Base-by-base conservation (phyloP, 2,888 invertebrate genomes). In the Netelia fuscicornis region DNA sequence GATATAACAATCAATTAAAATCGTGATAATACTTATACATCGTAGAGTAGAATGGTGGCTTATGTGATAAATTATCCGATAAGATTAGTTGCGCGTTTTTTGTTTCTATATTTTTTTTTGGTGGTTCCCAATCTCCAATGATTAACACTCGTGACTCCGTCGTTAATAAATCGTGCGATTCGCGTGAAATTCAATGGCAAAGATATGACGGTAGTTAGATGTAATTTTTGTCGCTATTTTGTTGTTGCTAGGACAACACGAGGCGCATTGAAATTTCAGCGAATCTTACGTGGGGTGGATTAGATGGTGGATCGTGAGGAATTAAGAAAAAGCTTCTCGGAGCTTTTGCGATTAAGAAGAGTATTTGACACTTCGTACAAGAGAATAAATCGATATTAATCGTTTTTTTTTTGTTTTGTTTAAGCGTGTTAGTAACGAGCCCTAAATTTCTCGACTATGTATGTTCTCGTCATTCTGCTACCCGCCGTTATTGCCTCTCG, bases 391-490 rank as follows among this genome's bases (percentile, higher is more conserved):
- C 72, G 81, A 85, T 81, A 84, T 81, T 81, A 80, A 77, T 56
- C 75, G 75, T 83, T 79, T 68, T 25, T 64, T 78, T 60, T 62
- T 30, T 5, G 2, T 60, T 11, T 56, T 71, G 44, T 30, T 60
- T 54, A 90, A 92, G 90, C 90, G 89, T 91, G 89, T 90, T 90
- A 92, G 88, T 91, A 90, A 91, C 89, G 88, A 87, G 85, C 87
- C 90, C 92, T 93, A 92, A 89, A 87, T 89, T 88, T 89, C 90
- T 89, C 90, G 89, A 92, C 92, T 93, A 93, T 90, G 86, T 88
- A 88, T 86, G 84, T 86, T 87, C 87, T 87, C 86, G 82, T 83
- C 80, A 54, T 85, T 67, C 64, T 75, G 76, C 78, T 52, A 54
- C 71, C 71, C 30, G 11, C 17, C 20, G 64, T 75, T 71, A 84